These are phyloP conservation scores for Parnassius mnemosyne DNA, from an alignment of 2,888 invertebrate genomes.

Conservation along the genomic window DNA sequence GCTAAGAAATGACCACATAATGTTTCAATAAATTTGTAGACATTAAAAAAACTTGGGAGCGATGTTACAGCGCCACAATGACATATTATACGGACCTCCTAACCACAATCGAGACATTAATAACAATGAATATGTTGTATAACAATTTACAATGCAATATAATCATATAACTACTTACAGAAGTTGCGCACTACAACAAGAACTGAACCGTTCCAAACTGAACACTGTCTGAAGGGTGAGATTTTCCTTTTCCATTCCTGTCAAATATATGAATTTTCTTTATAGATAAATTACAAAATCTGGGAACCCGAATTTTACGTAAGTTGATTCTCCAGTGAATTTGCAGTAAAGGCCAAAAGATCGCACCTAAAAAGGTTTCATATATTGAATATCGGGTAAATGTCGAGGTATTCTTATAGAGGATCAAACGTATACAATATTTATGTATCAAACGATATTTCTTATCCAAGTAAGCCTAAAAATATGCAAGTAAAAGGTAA, in stretches of 20 bases:
- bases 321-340: conserved; percentile 25
- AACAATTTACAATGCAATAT: too few relatives aligned
- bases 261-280: conserved; percentile 3
- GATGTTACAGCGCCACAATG: too few relatives aligned
- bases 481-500: too few relatives aligned
- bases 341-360: conserved; percentile 22
- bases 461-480: too few relatives aligned
- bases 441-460: not conserved
- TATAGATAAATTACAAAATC: conserved; percentile 13
- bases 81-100: too few relatives aligned
- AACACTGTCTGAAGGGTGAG: too few relatives aligned
- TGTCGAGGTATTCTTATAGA: not conserved
- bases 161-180: too few relatives aligned
- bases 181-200: too few relatives aligned
- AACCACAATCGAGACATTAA: too few relatives aligned
- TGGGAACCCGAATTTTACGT: conserved; percentile 3
- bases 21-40: not conserved
- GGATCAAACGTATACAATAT: not conserved
- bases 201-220: too few relatives aligned
- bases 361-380: conserved; percentile 15
- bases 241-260: not conserved
- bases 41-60: not conserved
- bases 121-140: too few relatives aligned
- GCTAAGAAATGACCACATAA: not conserved
- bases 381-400: conserved; percentile 15